Evolutionary conservation across 2,113 vertebrate species (phyloP), one percentile per base, ranked within the genome.

Genomic region (Cricetomys ansorgei): DNA sequence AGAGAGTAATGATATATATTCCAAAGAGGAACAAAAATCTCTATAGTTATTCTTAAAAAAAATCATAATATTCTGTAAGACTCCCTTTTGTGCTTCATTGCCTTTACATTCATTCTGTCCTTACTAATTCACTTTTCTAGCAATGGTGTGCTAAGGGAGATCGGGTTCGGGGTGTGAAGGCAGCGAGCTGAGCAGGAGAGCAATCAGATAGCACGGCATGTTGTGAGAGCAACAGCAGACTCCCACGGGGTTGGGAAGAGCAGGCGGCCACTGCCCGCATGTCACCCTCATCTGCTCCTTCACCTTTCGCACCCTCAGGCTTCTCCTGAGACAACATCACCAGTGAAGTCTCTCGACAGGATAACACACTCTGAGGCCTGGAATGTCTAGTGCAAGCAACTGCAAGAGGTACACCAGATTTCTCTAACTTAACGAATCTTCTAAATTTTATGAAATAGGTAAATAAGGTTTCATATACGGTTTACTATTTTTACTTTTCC

Each of bases 171-270:
- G 7, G 55, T 13, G 7, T 17, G n/a, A 65, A 45, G 59, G 27
- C 40, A 45, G 40, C 15, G 5, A 64, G 19, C 15, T 21, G 59
- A 19, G 59, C 59, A 31, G n/a, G 13, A 3, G 16, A 45, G 40
- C 29, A 34, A 29, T 45, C 40, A 48, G 40, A 53, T 34, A 3
- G 40, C n/a, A n/a, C n/a, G 48, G 12, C 13, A 3, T 13, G 29
- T 7, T 16, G 27, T 65, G 31, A 85, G 40, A 12, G 40, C 13
- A 31, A 59, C 23, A 43, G 27, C 29, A 12, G 59, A 45, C 59
- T 10, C 29, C 5, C 59, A 34, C 0, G 17, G 29, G 40, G 2
- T 45, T 3, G 16, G 21, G 59, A 10, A 34, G 40, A 4, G n/a
- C 29, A 45, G 9, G 59, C 37, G 12, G 23, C n/a, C 12, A 16